Conservation (phyloP, 2,888 invertebrate genomes). For the Caenorhabditis angaria region DNA sequence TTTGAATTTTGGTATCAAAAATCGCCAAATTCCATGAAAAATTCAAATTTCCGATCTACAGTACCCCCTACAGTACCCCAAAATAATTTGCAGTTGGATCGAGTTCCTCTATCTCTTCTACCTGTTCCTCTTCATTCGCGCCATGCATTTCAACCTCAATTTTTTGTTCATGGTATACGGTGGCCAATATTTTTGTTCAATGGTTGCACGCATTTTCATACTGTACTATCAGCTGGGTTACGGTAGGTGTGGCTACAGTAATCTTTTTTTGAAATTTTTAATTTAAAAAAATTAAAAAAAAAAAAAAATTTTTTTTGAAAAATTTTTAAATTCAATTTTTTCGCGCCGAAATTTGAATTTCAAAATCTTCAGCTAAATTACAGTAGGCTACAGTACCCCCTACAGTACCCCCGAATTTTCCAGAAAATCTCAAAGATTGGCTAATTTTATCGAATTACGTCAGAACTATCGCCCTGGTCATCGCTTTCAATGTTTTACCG, state of each 20-base stretch:
- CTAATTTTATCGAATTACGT: conserved; percentile 23
- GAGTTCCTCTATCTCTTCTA: conserved; percentile 41
- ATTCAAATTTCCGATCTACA: too few species aligned
- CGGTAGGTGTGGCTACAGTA: conserved; percentile 10
- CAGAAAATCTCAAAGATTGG: conserved; percentile 15
- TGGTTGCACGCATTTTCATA: conserved; percentile 29
- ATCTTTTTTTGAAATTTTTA: background rate
- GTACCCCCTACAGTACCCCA: too few species aligned
- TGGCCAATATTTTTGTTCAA: conserved; percentile 41
- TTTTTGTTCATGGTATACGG: conserved; percentile 41
- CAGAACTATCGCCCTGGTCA: conserved; percentile 33
- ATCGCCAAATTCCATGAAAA: background rate
- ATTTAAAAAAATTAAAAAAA: too few species aligned
- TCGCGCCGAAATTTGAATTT: background rate
- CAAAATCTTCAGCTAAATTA: too few species aligned
- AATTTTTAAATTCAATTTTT: background rate
- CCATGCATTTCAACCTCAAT: conserved; percentile 42
- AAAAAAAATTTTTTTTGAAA: conserved; percentile 6
- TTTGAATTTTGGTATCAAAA: too few species aligned
- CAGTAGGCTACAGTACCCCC: too few species aligned
- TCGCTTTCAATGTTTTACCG: conserved; percentile 36
- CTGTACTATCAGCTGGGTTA: conserved; percentile 30
- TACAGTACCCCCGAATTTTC: background rate
- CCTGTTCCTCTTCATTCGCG: conserved; percentile 29
- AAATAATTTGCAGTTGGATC: conserved; percentile 28